These are phyloP conservation scores for Schmidtea mediterranea DNA, from an alignment of 1,140 invertebrate species.

Conservation along the genomic window DNA sequence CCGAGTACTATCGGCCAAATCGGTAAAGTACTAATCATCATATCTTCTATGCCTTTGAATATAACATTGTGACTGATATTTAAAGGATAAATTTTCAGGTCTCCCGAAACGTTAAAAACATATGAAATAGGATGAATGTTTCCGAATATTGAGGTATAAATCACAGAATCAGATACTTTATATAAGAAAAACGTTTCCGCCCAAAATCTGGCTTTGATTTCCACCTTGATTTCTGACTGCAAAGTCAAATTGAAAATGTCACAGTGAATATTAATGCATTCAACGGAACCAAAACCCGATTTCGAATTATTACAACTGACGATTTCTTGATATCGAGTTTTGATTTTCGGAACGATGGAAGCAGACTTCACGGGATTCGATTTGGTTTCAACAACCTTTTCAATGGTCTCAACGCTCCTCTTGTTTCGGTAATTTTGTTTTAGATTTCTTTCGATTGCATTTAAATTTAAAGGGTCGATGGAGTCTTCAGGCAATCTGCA, in stretches of 20 bases:
- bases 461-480: too few species aligned
- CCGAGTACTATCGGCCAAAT: conserved; percentile 6
- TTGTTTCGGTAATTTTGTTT: too few species aligned
- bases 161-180: background rate
- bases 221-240: background rate
- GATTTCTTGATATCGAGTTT: too few species aligned
- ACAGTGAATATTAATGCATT: background rate
- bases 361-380: too few species aligned
- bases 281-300: background rate
- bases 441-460: too few species aligned
- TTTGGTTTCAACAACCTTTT: too few species aligned
- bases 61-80: background rate
- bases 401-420: too few species aligned
- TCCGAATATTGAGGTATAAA: background rate
- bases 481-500: too few species aligned
- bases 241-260: background rate
- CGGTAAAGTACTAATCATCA: background rate
- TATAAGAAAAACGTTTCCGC: conserved; percentile 2
- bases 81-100: background rate
- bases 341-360: too few species aligned
- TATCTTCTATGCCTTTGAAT: background rate
- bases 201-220: conserved; percentile 1
- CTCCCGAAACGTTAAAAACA: background rate
- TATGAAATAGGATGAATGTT: background rate
- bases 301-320: too few species aligned